Conservation (phyloP, 2,797 vertebrate genomes). For the Hybognathus amarus region DNA sequence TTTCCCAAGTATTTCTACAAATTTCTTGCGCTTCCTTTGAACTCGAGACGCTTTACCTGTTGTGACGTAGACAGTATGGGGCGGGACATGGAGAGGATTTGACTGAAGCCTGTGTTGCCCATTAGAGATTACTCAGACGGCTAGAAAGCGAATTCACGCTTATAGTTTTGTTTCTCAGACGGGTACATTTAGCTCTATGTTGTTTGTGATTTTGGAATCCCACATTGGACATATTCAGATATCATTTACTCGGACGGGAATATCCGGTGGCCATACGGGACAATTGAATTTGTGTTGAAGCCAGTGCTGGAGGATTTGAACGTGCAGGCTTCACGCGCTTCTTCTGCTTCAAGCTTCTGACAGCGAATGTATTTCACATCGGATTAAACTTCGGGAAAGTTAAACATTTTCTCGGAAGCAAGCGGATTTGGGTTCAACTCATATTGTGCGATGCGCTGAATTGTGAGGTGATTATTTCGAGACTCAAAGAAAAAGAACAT, state of each 20-base stretch:
- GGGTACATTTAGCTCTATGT: neutral
- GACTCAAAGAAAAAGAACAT: neutral
- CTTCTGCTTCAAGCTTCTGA: conserved; percentile 22
- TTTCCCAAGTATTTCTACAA: neutral
- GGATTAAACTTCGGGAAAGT: conserved; percentile 50
- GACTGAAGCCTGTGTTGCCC: conserved; percentile 13
- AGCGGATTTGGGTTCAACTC: neutral
- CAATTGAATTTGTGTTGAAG: conserved; percentile 39
- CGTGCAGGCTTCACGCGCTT: neutral
- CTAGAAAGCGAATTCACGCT: conserved; percentile 28
- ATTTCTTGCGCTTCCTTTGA: neutral
- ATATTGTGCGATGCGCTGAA: conserved; percentile 8
- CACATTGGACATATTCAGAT: conserved; percentile 11
- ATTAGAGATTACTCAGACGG: conserved; percentile 10
- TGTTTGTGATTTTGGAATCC: neutral
- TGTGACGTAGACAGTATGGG: conserved; percentile 32
- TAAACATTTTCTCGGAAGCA: conserved; percentile 10
- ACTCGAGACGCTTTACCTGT: conserved; percentile 18
- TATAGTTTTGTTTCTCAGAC: conserved; percentile 16
- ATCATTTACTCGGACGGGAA: conserved; percentile 7
- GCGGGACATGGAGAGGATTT: conserved; percentile 27
- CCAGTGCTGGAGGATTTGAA: conserved; percentile 1
- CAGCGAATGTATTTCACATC: neutral
- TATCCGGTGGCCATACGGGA: conserved; percentile 31
- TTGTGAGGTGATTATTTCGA: neutral